Percentiles rank a stretch among this genome's conserved stretches.
Evolutionary conservation across 2,797 vertebrate genomes (phyloP).

Genomic region (Chaetophractus vellerosus): DNA sequence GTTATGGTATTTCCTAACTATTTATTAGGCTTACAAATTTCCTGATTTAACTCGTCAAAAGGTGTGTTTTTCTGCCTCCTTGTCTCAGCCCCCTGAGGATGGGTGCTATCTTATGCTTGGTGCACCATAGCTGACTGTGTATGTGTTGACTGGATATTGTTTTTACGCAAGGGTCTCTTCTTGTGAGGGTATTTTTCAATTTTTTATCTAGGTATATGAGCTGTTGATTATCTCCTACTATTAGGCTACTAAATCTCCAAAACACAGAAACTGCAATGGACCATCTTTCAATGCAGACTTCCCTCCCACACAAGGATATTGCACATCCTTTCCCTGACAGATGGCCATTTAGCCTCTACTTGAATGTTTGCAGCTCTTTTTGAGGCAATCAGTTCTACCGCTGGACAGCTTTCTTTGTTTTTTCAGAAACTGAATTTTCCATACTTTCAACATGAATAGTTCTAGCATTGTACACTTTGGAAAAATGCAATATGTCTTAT

Average conservation of each 20-base stretch:
- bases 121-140: background rate
- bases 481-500: background rate
- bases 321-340: background rate
- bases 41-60: background rate
- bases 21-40: background rate
- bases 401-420: background rate
- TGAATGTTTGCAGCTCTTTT: background rate
- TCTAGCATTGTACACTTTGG: background rate
- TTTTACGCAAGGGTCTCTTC: background rate
- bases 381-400: background rate
- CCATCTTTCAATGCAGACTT: background rate
- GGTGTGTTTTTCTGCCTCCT: background rate
- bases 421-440: background rate
- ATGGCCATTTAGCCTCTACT: background rate
- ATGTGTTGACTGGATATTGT: background rate
- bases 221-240: background rate
- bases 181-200: constrained; percentile 34
- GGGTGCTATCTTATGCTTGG: background rate
- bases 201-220: background rate
- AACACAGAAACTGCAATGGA: background rate
- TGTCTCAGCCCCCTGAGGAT: background rate
- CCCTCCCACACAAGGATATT: background rate
- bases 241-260: background rate
- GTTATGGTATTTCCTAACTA: background rate
- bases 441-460: background rate